Evolutionary conservation across 2,113 vertebrate species (phyloP), one percentile per base, ranked within the genome.

Genomic region (Cryptotis parvus): DNA sequence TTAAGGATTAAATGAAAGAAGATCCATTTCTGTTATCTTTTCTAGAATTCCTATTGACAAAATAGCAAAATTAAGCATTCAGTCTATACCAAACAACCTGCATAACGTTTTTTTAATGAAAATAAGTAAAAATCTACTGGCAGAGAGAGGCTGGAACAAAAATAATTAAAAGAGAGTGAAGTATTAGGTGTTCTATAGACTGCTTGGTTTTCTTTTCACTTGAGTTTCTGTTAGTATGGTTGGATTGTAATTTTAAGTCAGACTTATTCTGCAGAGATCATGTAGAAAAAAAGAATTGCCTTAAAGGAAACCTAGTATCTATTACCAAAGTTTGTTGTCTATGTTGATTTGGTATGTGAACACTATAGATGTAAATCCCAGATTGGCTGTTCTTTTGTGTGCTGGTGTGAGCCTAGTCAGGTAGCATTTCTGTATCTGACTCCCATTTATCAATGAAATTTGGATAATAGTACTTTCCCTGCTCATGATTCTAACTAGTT

Each of bases 201-300:
- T 63, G 24, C 81, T 87, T 73, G 0, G 45, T 70, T 85, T 91
- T 70, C 49, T 74, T 93, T 95, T 92, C 22, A 18, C 45, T 75
- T 95, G 33, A 87, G 22, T 88, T 78, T 8, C 4, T 92, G 39
- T 72, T 45, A 39, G 9, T 41, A 37, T 78, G 52, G 52, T 55
- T 55, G 52, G 49, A 2, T 74, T 78, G 37, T 45, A n/a, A 77
- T 65, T 84, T 84, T 35, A 84, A 31, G 29, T 41, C 49, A 39
- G 29, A 41, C 52, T 84, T 77, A 24, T 41, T 45, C 31, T 81
- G 15, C 26, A 24, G 16, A 45, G 73, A 68, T 39, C 22, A 84
- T 1, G 9, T 26, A 72, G 26, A 29, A 41, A 29, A 72, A 70
- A 37, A 33, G 6, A 81, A 87, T 20, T 37, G 3, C 76, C 73